Evolutionary conservation across 2,797 vertebrate genomes (phyloP), one percentile per base, ranked within the genome.

Genomic region (Lindbergichthys nudifrons): DNA sequence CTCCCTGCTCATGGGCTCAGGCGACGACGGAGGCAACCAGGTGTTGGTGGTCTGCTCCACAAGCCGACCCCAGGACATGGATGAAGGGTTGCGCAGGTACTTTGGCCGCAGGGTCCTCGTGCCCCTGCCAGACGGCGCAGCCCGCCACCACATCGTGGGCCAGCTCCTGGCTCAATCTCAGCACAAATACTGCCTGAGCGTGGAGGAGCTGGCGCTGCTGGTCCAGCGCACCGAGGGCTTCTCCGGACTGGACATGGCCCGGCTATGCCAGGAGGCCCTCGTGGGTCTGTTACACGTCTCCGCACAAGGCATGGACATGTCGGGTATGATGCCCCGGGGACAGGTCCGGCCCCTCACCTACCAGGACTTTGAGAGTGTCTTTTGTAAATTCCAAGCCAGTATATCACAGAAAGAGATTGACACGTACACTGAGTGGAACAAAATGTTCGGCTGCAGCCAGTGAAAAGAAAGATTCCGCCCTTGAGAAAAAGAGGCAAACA

Each of bases 361-460:
- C 95, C 97, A 97, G 96, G 98, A 99, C 97, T 98, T 99, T 95
- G 97, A 99, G 95, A 97, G 96, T 91, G 97, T 97, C 92, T 98
- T 98, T 95, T 99, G 98, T 97, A 99, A 99, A 96, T 98, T 98
- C 90, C 98, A 99, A 93, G 96, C 97, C 94, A 98, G 97, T 96
- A 97, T 97, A 96, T 98, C 98, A 89, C 97, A 98, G 93, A 92
- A 96, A 96, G 95, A 96, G 95, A 92, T 90, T 76, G 89, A 92
- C 84, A 91, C 96, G 57, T 99, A 98, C 93, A 96, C 97, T 91
- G 98, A 99, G 96, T 99, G 98, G 98, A 99, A 99, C 96, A 99
- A 99, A 97, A 98, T 98, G 97, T 99, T 98, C 94, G 98, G 97
- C 94, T 98, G 97, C 95, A 97, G 96, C 95, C 98, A 99, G 95